Evolutionary conservation across 2,797 vertebrate genomes (phyloP).

Genomic region (Thaleichthys pacificus): DNA sequence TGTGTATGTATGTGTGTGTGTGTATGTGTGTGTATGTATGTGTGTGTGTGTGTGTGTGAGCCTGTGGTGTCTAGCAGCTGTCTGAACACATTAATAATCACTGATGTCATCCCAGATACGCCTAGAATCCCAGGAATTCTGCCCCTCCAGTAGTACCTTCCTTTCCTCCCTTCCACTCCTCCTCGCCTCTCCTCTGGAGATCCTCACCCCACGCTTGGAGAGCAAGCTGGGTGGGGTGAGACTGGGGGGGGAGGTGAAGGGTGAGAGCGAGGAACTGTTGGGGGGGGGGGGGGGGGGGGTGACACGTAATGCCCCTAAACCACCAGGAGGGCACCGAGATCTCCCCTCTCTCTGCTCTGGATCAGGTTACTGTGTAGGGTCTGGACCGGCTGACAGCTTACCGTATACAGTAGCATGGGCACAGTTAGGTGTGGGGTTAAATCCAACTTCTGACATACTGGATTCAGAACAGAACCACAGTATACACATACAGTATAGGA

Average conservation of each 20-base stretch:
- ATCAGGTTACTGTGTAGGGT: too few species aligned
- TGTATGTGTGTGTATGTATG: not conserved
- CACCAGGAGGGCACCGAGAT: not conserved
- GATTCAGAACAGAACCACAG: not conserved
- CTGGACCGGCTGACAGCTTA: too few species aligned
- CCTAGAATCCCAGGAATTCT: slow-evolving; percentile 72
- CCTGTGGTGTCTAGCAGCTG: slow-evolving; percentile 65
- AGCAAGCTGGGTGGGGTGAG: not conserved
- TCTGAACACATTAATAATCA: slow-evolving; percentile 60
- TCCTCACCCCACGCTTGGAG: too few species aligned
- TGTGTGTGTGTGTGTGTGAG: not conserved
- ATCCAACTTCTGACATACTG: too few species aligned
- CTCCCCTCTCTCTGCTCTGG: too few species aligned
- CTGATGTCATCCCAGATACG: slow-evolving; percentile 72
- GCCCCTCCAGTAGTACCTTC: not conserved
- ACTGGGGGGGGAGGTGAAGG: not conserved
- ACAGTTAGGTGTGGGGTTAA: too few species aligned
- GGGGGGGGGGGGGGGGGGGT: too few species aligned
- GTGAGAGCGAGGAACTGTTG: not conserved
- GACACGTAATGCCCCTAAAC: not conserved
- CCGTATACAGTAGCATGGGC: too few species aligned
- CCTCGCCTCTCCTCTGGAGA: not conserved
- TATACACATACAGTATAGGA: not conserved
- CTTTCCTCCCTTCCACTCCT: not conserved
- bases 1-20: not conserved